Percentiles rank a stretch among this genome's conserved stretches.
Conservation (phyloP, 2,888 invertebrate species). For the Vesta saturnalis region DNA sequence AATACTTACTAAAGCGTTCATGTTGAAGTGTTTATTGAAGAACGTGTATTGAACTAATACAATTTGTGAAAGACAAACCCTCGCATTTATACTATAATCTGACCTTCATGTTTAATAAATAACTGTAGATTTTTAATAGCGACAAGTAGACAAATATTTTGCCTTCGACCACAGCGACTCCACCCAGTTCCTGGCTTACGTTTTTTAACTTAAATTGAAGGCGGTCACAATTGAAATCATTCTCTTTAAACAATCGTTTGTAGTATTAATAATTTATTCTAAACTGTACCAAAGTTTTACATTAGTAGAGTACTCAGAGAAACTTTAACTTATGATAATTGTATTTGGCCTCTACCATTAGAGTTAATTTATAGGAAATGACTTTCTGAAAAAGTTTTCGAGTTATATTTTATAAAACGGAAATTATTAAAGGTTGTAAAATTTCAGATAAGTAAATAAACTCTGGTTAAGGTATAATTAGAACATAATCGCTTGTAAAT, state of each 20-base stretch:
- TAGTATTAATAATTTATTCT: too few species aligned
- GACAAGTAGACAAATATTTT: constrained; percentile 19
- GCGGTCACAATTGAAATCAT: constrained; percentile 2
- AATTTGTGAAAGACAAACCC: constrained; percentile 22
- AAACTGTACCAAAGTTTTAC: too few species aligned
- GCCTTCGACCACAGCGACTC: constrained; percentile 25
- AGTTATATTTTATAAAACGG: too few species aligned
- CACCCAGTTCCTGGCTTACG: constrained; percentile 24
- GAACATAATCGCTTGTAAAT: constrained; percentile 10
- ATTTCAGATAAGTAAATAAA: not conserved
- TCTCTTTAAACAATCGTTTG: not conserved
- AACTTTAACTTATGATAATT: too few species aligned
- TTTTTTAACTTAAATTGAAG: constrained; percentile 30
- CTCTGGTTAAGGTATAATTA: not conserved
- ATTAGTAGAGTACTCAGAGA: too few species aligned
- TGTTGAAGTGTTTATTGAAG: constrained; percentile 17
- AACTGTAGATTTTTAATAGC: constrained; percentile 29
- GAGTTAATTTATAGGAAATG: too few species aligned
- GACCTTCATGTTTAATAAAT: constrained; percentile 29
- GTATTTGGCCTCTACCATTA: too few species aligned
- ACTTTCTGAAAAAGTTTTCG: too few species aligned
- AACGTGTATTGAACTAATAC: constrained; percentile 17
- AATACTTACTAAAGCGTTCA: constrained; percentile 31
- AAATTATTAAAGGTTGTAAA: too few species aligned
- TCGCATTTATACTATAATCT: constrained; percentile 25